Conservation (phyloP, 2,888 invertebrate genomes). For the Hypsopygia costalis region DNA sequence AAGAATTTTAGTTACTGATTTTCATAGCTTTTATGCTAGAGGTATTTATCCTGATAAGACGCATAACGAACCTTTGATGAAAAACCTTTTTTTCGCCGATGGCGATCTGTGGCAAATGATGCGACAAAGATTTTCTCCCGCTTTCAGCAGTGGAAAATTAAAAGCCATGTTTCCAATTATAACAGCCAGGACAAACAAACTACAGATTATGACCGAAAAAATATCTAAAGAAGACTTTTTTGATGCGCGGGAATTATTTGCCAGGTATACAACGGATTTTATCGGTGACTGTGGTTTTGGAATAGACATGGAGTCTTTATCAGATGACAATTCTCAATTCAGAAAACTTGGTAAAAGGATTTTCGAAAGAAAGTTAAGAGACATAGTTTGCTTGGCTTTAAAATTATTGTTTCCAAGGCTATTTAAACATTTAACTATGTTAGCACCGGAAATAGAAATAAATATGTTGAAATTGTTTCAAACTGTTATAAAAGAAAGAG, state of each 20-base stretch:
- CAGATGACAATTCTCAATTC: constrained; percentile 31
- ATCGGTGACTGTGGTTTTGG: constrained; percentile 41
- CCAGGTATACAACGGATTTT: constrained; percentile 40
- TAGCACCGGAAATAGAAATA: constrained; percentile 21
- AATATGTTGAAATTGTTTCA: constrained; percentile 21
- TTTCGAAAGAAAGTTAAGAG: constrained; percentile 22
- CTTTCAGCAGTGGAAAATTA: constrained; percentile 32
- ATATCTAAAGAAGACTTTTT: constrained; percentile 6
- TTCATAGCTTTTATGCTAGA: constrained; percentile 27
- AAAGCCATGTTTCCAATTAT: constrained; percentile 40
- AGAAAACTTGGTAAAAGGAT: constrained; percentile 26
- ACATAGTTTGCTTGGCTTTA: constrained; percentile 21
- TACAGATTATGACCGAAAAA: constrained; percentile 19
- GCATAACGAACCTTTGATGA: constrained; percentile 27
- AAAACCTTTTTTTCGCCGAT: constrained; percentile 33
- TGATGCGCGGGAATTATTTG: constrained; percentile 36
- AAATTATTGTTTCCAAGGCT: constrained; percentile 27
- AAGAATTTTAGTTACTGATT: constrained; percentile 29
- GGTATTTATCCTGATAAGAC: constrained; percentile 25
- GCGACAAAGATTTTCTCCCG: constrained; percentile 34
- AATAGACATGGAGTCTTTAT: constrained; percentile 32
- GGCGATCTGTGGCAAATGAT: constrained; percentile 40
- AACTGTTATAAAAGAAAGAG: constrained; percentile 26
- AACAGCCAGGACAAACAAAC: constrained; percentile 27
- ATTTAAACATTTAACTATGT: constrained; percentile 21